These are phyloP conservation scores for Umimayanthus kanabou DNA, from an alignment of 92 coral and sea anemone genomes.

Conservation along the genomic window DNA sequence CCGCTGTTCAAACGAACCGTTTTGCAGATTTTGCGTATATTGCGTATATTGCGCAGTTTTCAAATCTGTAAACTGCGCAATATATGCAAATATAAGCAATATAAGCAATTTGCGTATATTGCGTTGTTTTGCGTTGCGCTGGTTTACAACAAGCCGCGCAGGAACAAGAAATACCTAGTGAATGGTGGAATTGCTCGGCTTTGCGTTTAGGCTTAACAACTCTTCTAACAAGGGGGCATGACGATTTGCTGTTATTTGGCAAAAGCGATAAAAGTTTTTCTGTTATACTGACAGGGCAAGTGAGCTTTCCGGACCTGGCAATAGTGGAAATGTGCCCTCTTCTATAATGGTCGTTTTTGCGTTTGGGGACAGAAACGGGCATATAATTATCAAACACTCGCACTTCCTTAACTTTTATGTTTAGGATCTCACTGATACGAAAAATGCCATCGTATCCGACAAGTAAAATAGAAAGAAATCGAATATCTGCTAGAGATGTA, in stretches of 20 bases:
- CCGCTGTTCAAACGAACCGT: too few species aligned
- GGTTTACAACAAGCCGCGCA: too few species aligned
- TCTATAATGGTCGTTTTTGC: slow-evolving; percentile 23
- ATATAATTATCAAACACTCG: background rate
- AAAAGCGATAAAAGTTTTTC: slow-evolving; percentile 40
- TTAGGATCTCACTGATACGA: slow-evolving; percentile 34
- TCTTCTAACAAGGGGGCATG: slow-evolving; percentile 29
- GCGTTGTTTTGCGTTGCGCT: too few species aligned
- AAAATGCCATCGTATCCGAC: slow-evolving; percentile 43
- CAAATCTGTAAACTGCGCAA: too few species aligned
- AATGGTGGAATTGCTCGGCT: slow-evolving; percentile 42
- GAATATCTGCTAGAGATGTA: slow-evolving; percentile 27
- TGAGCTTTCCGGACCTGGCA: slow-evolving; percentile 26
- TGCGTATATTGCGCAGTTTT: too few species aligned
- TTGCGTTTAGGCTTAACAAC: slow-evolving; percentile 31
- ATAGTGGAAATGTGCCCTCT: slow-evolving; percentile 32
- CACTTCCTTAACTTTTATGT: slow-evolving; percentile 25
- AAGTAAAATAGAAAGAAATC: slow-evolving; percentile 10
- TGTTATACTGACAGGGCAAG: slow-evolving; percentile 1
- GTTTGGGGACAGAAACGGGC: slow-evolving; percentile 11
- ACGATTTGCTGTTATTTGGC: slow-evolving; percentile 25
- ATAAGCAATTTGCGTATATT: too few species aligned
- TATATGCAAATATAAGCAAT: too few species aligned
- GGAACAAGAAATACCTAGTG: slow-evolving; percentile 34
- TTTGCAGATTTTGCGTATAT: too few species aligned